Conservation (phyloP, 1,140 invertebrate species). For the Leucophenga varia region DNA sequence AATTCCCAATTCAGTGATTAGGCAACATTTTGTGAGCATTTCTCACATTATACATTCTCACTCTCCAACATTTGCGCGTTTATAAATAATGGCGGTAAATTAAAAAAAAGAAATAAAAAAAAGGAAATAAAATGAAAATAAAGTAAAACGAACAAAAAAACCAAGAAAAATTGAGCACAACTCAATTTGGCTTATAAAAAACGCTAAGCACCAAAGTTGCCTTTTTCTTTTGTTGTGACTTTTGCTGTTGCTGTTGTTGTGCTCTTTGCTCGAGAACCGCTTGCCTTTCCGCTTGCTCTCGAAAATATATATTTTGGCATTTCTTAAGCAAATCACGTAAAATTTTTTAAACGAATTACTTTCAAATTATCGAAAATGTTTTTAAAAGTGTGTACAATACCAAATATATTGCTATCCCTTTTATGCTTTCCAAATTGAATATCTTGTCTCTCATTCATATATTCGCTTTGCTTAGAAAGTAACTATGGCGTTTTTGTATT, state of each 20-base stretch:
- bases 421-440: too few species aligned
- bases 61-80: neutral
- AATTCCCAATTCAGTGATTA: conserved; percentile 40
- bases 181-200: conserved; percentile 29
- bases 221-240: neutral
- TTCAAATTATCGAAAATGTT: conserved; percentile 39
- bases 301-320: conserved; percentile 19
- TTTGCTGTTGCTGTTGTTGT: too few species aligned
- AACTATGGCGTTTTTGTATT: too few species aligned
- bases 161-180: conserved; percentile 43
- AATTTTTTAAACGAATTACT: conserved; percentile 45
- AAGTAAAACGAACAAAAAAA: conserved; percentile 16
- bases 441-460: too few species aligned
- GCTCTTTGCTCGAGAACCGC: too few species aligned
- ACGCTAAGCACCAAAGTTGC: neutral
- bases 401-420: too few species aligned
- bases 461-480: too few species aligned
- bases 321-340: conserved; percentile 49
- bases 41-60: conserved; percentile 10
- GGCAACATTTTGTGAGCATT: conserved; percentile 32
- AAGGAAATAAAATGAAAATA: conserved; percentile 17
- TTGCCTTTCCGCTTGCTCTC: conserved; percentile 1
- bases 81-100: neutral
- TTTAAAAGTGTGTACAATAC: too few species aligned
- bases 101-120: neutral